Base-by-base conservation (phyloP, 1,140 invertebrate species). In the Brachionus plicatilis region DNA sequence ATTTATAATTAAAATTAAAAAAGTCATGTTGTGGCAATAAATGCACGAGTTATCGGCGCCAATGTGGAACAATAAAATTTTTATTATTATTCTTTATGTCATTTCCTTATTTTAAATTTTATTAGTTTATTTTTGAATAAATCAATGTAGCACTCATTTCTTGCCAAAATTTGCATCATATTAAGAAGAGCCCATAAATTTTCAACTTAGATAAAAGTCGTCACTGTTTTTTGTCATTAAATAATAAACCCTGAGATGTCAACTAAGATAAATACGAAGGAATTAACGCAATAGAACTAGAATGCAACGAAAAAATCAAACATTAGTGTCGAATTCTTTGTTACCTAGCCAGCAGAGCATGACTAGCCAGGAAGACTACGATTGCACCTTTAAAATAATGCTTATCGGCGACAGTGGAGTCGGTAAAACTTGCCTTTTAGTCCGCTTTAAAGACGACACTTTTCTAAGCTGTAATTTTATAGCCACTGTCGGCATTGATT, bases 331-430 rank as follows among this genome's bases (percentile, higher is more conserved):
- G 27, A 76, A 33, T 50, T 50, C 72, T 50, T 76, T 76, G 6
- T 20, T 50, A 2, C 20, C 72, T 76, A 76, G 20, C 33, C 68
- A 72, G 5, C 27, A 33, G 7, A 80, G 20, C 29, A 60, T 29
- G 98, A 98, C 20, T 50, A 76, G 9, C 50, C 72, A 47, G 50
- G 72, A 76, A 3, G 72, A 76, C 8, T 80, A 41, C 33, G 97
- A 99, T 92, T 99, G 99, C 91, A 92, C 99, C 88, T 96, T 96
- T 90, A 96, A 96, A 92, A 92, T 96, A 86, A 91, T 96, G 85
- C 91, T 96, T 65, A 96, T 96, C 88, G 95, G 95, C 83, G 95
- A 96, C 89, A 95, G 94, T 56, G 95, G 95, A 86, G 95, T 96
- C 79, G 95, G 95, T 85, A 97, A 97, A 91, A 96, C 95, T 27